Evolutionary conservation across 30 jellyfish, hydroid and myxozoan species (phyloP).

Genomic region (Chironex yamaguchii): DNA sequence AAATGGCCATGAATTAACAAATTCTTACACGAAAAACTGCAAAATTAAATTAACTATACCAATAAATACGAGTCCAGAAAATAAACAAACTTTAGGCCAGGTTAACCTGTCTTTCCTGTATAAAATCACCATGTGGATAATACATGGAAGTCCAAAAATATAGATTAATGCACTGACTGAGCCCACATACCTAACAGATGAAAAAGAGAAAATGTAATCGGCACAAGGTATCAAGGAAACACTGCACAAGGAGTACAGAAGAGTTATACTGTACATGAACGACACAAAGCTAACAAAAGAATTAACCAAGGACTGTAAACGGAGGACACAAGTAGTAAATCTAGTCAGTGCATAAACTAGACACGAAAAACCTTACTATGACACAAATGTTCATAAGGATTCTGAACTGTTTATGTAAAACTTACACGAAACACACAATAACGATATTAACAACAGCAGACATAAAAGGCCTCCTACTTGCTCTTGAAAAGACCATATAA

Average conservation of each 20-base stretch:
- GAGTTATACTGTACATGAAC: not conserved
- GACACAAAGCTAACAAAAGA: not conserved
- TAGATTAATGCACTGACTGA: slow-evolving; percentile 87
- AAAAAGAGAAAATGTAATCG: not conserved
- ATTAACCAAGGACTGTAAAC: no score
- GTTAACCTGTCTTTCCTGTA: slow-evolving; percentile 39
- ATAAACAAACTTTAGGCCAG: slow-evolving; percentile 20
- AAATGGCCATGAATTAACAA: no score
- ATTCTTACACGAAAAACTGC: slow-evolving; percentile 31
- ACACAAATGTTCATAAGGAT: no score
- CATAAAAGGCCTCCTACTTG: no score
- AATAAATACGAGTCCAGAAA: slow-evolving; percentile 20
- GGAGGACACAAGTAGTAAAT: no score
- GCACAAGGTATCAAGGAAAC: not conserved
- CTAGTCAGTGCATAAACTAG: no score
- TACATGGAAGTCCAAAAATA: slow-evolving; percentile 83
- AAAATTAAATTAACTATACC: slow-evolving; percentile 45
- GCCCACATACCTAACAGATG: slow-evolving; percentile 94
- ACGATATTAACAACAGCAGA: no score
- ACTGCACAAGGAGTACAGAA: not conserved
- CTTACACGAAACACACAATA: no score
- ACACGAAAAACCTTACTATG: no score
- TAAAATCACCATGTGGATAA: slow-evolving; percentile 67
- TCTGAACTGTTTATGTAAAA: no score
- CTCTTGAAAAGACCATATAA: no score